Evolutionary conservation across 1,140 invertebrate species (phyloP).

Genomic region (Globodera ellingtonae): DNA sequence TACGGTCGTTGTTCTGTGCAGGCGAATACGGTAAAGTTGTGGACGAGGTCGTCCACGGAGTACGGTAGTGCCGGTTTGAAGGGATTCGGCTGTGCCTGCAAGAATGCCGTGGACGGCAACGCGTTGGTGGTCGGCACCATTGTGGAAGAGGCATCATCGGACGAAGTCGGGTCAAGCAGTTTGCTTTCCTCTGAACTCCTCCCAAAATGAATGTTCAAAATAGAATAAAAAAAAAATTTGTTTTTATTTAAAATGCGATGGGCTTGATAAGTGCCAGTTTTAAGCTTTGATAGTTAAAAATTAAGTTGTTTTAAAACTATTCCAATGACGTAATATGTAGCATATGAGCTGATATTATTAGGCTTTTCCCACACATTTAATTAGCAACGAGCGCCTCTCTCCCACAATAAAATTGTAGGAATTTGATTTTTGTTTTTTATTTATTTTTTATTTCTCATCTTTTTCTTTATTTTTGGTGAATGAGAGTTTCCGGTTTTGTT

Average conservation of each 20-base stretch:
- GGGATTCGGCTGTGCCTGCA: background rate
- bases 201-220: too few species aligned
- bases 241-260: too few species aligned
- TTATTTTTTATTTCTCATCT: background rate
- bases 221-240: too few species aligned
- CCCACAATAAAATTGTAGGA: background rate
- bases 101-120: background rate
- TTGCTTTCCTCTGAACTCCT: too few species aligned
- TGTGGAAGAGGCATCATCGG: background rate
- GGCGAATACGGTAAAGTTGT: conserved; percentile 19
- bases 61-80: background rate
- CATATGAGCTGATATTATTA: too few species aligned
- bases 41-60: background rate
- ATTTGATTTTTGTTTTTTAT: background rate
- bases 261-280: too few species aligned
- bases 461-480: too few species aligned
- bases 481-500: background rate
- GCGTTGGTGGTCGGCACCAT: background rate
- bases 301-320: too few species aligned
- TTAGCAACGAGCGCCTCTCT: background rate
- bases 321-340: too few species aligned
- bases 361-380: too few species aligned
- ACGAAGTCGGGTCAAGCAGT: background rate
- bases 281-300: too few species aligned
- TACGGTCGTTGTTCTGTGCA: conserved; percentile 11